Evolutionary conservation across 1,140 invertebrate genomes (phyloP).

Genomic region (Ladona fulva): DNA sequence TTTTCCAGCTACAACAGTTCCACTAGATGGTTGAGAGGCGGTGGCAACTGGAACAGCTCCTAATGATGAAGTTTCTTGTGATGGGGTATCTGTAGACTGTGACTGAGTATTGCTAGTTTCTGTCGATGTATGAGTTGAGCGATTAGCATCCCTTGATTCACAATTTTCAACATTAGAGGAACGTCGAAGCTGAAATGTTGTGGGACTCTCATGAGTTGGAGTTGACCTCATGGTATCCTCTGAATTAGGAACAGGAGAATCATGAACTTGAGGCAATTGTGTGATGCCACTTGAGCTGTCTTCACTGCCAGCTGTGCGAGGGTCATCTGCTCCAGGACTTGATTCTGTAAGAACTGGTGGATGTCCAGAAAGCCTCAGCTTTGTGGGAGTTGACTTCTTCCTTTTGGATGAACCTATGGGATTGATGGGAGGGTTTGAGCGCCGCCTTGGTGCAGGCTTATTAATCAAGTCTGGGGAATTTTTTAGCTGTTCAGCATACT

Average conservation of each 20-base stretch:
- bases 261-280: constrained; percentile 42
- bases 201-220: not conserved
- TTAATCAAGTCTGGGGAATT: constrained; percentile 71
- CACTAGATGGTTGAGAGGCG: constrained; percentile 22
- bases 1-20: constrained; percentile 24
- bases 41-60: constrained; percentile 29
- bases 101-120: constrained; percentile 47
- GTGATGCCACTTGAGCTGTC: constrained; percentile 58
- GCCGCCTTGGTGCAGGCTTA: constrained; percentile 64
- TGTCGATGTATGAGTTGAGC: constrained; percentile 33
- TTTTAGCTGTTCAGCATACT: constrained; percentile 68
- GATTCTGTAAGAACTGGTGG: constrained; percentile 39
- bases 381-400: constrained; percentile 55
- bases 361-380: constrained; percentile 42
- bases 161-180: not conserved
- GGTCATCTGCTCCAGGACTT: constrained; percentile 52
- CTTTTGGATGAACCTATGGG: constrained; percentile 58
- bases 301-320: constrained; percentile 56
- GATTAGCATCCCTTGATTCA: constrained; percentile 18
- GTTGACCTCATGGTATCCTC: not conserved
- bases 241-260: constrained; percentile 18
- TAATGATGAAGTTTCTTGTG: constrained; percentile 34
- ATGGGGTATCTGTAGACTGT: constrained; percentile 28
- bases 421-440: constrained; percentile 64
- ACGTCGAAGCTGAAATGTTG: not conserved